A percentile compares a stretch with the other conserved stretches of the same genome.
phyloP scores from a whole-genome alignment of 2,113 vertebrate species.

The Varanus salvator region DNA sequence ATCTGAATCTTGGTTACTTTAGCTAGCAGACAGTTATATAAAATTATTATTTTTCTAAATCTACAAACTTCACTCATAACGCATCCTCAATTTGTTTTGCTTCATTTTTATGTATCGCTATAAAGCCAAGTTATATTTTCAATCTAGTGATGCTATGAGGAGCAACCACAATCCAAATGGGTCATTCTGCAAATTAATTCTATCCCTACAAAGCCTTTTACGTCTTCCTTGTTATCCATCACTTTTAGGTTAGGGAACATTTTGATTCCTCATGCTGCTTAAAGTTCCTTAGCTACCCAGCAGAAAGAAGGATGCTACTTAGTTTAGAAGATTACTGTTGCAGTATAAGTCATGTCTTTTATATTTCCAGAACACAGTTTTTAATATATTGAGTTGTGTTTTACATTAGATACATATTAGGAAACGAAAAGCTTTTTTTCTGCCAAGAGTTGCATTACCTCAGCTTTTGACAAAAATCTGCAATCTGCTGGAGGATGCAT shows the following conservation, averaged over 20 bases:
- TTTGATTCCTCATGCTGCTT: not conserved
- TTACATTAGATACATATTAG: conserved; percentile 25
- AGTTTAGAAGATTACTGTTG: not conserved
- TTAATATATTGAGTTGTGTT: conserved; percentile 3
- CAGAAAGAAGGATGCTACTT: not conserved
- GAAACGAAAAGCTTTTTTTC: not conserved
- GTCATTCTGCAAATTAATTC: conserved; percentile 19
- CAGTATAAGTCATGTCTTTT: not conserved
- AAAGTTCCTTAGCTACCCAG: conserved; percentile 43
- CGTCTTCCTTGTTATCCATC: not conserved
- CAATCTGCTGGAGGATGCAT: not conserved
- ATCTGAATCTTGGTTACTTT: conserved; percentile 43
- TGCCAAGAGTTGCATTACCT: not conserved
- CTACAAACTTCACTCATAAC: conserved; percentile 46
- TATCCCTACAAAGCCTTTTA: not conserved
- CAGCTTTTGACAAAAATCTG: too few relatives aligned
- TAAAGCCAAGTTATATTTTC: not conserved
- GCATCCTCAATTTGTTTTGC: conserved; percentile 27
- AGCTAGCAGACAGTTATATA: conserved; percentile 33
- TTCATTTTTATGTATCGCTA: conserved; percentile 31
- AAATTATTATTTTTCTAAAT: conserved; percentile 52
- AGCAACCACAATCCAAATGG: not conserved
- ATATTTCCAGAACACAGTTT: conserved; percentile 22
- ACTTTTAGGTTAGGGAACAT: not conserved
- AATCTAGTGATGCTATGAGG: conserved; percentile 3